These are phyloP conservation scores for Tachina fera DNA, from an alignment of 2,888 invertebrate species.

Conservation along the genomic window DNA sequence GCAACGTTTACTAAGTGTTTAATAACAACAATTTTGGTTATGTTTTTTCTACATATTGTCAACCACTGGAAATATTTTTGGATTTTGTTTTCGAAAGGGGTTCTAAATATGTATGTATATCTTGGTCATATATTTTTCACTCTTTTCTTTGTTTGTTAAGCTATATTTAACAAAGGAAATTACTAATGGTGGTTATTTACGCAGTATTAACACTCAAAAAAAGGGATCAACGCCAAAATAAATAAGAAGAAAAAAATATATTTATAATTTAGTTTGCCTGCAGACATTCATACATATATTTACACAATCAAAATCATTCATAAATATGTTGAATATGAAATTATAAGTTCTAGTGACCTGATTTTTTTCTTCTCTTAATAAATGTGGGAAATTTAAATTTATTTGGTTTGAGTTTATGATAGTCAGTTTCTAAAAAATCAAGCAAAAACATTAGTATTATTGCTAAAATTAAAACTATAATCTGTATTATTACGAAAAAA, in stretches of 20 bases:
- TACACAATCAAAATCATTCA: conserved; percentile 35
- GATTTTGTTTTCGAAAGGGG: conserved; percentile 22
- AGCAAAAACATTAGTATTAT: background rate
- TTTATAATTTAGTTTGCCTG: conserved; percentile 24
- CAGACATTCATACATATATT: background rate
- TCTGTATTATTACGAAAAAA: too few relatives aligned
- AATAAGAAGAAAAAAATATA: conserved; percentile 27
- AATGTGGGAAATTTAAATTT: conserved; percentile 56
- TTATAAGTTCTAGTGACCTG: conserved; percentile 66
- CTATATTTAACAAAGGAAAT: conserved; percentile 53
- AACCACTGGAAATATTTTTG: conserved; percentile 52
- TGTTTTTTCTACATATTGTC: conserved; percentile 59
- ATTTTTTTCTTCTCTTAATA: conserved; percentile 38
- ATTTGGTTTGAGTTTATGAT: background rate
- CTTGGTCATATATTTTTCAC: conserved; percentile 35
- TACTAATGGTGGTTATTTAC: conserved; percentile 61
- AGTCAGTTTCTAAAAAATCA: background rate
- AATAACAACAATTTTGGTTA: conserved; percentile 65
- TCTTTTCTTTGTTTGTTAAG: conserved; percentile 30
- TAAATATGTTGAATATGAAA: conserved; percentile 20
- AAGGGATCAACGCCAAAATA: conserved; percentile 41
- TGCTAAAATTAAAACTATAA: background rate
- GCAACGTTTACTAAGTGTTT: conserved; percentile 69
- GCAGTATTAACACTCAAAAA: conserved; percentile 52
- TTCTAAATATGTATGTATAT: conserved; percentile 32